Evolutionary conservation across 2,113 vertebrate genomes (phyloP), one percentile per base, ranked within the genome.

Genomic region (Merops nubicus): DNA sequence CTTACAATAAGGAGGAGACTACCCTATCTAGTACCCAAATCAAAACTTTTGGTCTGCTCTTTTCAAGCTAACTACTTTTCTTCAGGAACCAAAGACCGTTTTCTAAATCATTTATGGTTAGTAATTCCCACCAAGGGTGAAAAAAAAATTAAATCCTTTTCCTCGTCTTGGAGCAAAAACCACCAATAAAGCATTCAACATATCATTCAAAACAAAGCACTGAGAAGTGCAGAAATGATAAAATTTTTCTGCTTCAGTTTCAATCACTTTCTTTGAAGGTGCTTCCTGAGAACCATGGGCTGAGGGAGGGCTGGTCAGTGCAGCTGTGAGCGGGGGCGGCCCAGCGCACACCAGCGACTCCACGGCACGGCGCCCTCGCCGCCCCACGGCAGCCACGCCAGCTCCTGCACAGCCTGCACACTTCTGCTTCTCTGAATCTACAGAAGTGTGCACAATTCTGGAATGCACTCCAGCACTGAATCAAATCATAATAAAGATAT

Each of bases 141-240:
- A 56, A 79, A 50, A 54, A 42, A 34, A 64, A 9, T 34, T 15
- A 48, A 43, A 79, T n/a, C 10, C 3, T 85, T 88, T 79, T 69
- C 25, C 18, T 74, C 42, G 26, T 15, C 62, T 79, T 28, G 11
- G 14, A 91, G 64, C 6, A 79, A 93, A 92, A 51, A 29, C 56
- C 22, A 51, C 50, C 29, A 36, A 72, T 63, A 67, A 75, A 63
- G 31, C 36, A 83, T 43, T 76, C 33, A 34, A 81, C 83, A 62
- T 86, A 93, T 92, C 74, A 86, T 86, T 92, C 17, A 62, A 57
- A 85, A 88, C 29, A 69, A 95, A 91, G 26, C 42, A 92, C 33
- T 91, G 16, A 34, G 3, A 83, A 91, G 51, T 34, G 43, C 47
- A 79, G 33, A 78, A 84, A 75, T 43, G 4, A 10, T 38, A 79